phyloP scores from a whole-genome alignment of 2,113 vertebrate species.

The Ochotona princeps region DNA sequence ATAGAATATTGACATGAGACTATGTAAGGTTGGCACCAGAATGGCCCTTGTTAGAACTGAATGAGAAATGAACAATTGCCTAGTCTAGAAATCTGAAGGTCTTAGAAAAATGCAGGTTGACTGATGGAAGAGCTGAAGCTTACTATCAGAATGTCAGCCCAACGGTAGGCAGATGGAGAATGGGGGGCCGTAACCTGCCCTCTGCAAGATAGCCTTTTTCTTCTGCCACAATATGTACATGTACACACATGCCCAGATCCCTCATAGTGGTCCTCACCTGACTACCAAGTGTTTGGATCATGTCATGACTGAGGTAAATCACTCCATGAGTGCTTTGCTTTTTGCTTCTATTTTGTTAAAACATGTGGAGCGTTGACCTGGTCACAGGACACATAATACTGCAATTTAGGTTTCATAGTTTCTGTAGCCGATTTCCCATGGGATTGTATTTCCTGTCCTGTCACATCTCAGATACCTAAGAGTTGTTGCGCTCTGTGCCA shows the following conservation, averaged over 20 bases:
- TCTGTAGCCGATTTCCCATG: neutral
- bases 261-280: neutral
- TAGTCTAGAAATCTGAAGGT: neutral
- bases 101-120: neutral
- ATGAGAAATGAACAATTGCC: neutral
- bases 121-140: neutral
- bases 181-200: neutral
- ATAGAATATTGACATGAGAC: neutral
- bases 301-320: neutral
- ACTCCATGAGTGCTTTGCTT: neutral
- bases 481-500: neutral
- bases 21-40: neutral
- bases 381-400: neutral
- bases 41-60: neutral
- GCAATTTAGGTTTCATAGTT: neutral
- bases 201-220: neutral
- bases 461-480: neutral
- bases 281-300: neutral
- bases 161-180: too few species aligned
- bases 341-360: neutral
- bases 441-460: neutral
- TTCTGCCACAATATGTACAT: neutral
- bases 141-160: neutral
- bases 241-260: fast-evolving
- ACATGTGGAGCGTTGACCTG: neutral